Conservation (phyloP, 2,888 invertebrate genomes). For the Eupsilia transversa region DNA sequence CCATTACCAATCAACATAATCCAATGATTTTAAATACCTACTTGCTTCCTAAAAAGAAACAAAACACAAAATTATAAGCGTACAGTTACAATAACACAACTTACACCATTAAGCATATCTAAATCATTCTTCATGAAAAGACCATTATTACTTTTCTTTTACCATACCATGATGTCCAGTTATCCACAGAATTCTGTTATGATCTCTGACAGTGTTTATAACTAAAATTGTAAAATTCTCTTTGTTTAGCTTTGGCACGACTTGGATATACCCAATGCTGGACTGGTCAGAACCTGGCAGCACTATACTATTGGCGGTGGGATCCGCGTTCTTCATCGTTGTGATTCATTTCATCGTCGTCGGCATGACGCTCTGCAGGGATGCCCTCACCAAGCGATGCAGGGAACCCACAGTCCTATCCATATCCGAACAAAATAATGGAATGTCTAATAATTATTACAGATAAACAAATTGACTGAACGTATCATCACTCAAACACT, state of each 20-base stretch:
- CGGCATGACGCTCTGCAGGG: constrained; percentile 87
- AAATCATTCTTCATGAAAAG: neutral
- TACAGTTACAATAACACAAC: neutral
- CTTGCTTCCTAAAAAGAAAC: neutral
- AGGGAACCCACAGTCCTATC: constrained; percentile 69
- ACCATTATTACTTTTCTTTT: neutral
- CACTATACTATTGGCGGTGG: constrained; percentile 90
- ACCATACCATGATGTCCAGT: neutral
- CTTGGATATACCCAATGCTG: constrained; percentile 94
- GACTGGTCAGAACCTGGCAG: constrained; percentile 93
- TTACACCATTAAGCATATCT: neutral
- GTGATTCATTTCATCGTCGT: constrained; percentile 91
- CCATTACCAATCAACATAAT: neutral
- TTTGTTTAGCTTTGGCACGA: constrained; percentile 90
- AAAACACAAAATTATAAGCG: neutral
- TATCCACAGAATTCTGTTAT: neutral
- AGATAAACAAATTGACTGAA: constrained; percentile 31
- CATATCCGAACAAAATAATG: constrained; percentile 68
- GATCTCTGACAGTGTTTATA: neutral
- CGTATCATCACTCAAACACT: constrained; percentile 26
- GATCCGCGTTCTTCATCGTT: constrained; percentile 91
- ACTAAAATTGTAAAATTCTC: constrained; percentile 2
- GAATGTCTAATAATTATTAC: constrained; percentile 27
- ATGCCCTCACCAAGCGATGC: constrained; percentile 73
- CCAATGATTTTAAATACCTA: neutral